Conservation (phyloP, 1,140 invertebrate genomes). For the Anastrepha obliqua region DNA sequence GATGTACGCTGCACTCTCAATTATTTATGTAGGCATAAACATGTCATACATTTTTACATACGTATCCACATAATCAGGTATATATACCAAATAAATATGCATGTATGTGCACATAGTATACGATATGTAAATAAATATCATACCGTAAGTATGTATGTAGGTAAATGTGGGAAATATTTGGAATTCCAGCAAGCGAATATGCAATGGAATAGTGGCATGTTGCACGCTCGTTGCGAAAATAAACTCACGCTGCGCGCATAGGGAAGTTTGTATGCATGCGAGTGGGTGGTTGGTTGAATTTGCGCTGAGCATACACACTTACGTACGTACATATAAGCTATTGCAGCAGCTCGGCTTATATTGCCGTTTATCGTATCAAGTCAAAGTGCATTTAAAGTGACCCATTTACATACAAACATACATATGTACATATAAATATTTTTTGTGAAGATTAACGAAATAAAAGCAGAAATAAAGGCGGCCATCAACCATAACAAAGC, state of each 20-base stretch:
- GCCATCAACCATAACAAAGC: too few species aligned
- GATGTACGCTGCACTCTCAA: slow-evolving; percentile 13
- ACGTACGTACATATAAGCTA: background rate
- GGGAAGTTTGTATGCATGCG: background rate
- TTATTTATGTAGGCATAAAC: background rate
- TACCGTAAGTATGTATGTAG: background rate
- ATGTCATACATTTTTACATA: background rate
- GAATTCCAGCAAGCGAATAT: slow-evolving; percentile 30
- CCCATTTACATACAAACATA: background rate
- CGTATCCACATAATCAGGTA: background rate
- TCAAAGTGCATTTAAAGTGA: slow-evolving; percentile 29
- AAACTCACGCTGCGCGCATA: slow-evolving; percentile 14
- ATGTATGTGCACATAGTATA: background rate
- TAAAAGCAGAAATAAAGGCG: too few species aligned
- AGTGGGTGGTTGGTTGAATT: background rate
- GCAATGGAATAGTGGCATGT: slow-evolving; percentile 28
- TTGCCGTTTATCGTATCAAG: slow-evolving; percentile 33
- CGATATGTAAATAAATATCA: background rate
- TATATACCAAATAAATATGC: background rate
- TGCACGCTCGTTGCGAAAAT: slow-evolving; percentile 43
- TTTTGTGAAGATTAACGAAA: too few species aligned
- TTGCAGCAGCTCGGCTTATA: slow-evolving; percentile 29
- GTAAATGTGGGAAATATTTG: slow-evolving; percentile 9
- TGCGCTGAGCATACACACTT: too few species aligned
- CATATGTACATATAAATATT: background rate